Evolutionary conservation across 2,888 invertebrate genomes (phyloP), one percentile per base, ranked within the genome.

Genomic region (Macaria notata): DNA sequence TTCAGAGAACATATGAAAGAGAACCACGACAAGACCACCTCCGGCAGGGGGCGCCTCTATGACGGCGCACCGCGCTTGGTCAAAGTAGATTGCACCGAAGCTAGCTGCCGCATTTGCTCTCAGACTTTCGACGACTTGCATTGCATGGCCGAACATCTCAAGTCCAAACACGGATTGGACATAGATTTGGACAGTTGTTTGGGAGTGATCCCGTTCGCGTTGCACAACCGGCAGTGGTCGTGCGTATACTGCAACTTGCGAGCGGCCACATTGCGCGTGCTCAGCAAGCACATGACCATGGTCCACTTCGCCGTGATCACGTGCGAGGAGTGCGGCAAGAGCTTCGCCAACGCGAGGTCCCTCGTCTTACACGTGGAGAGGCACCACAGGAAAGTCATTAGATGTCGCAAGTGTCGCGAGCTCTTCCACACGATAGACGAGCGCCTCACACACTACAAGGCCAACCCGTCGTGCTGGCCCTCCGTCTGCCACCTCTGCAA

Each of bases 41-140:
- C 81, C 0, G 19, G 19, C 19, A 19, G 19, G 19, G 19, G 19
- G 19, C 19, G 19, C 19, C 19, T 19, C 19, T 19, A 19, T 19
- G 19, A 19, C 2, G 80, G 82, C 50, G 71, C 73, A n/a, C 62
- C 61, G 19, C 46, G 57, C 4, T 62, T 64, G n/a, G 67, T 76
- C 3, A 80, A 78, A 69, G 83, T 79, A 3, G 88, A 87, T 59
- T 81, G 83, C 55, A 77, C 81, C 0, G 78, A 87, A 9, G 56
- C 86, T 9, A 65, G 63, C 7, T 88, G 87, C 68, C 72, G 79
- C 7, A 39, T 85, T 0, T 86, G 86, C 60, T 48, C 54, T 0
- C 59, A 70, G 48, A 54, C 62, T 3, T 79, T 74, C n/a, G 72
- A 77, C 0, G 62, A 65, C 0, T 7, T 83, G 0, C 50, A 68